Evolutionary conservation across 2,888 invertebrate genomes (phyloP).

Genomic region (Tridacna gigas): DNA sequence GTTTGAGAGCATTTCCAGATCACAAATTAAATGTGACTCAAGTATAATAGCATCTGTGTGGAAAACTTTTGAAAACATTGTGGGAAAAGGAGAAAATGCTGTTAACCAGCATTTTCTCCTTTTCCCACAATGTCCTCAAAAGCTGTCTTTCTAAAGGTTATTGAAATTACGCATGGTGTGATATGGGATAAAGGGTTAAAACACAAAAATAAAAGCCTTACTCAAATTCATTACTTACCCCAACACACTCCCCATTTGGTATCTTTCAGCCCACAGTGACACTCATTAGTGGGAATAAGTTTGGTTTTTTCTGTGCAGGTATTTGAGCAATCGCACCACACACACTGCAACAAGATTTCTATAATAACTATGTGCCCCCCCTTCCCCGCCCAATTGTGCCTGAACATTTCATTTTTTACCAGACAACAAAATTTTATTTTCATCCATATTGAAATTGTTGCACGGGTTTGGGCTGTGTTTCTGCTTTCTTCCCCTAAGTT

Average conservation of each 20-base stretch:
- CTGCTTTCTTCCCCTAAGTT: too few species aligned
- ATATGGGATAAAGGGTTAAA: not conserved
- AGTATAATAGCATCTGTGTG: too few species aligned
- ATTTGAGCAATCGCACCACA: conserved; percentile 72
- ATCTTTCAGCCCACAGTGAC: conserved; percentile 73
- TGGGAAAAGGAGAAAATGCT: conserved; percentile 17
- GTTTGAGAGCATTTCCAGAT: too few species aligned
- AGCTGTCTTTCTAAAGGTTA: not conserved
- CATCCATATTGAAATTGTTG: too few species aligned
- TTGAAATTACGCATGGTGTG: not conserved
- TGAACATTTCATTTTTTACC: too few species aligned
- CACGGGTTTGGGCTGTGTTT: too few species aligned
- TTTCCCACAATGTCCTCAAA: not conserved
- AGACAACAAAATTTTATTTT: too few species aligned
- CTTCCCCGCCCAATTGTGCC: too few species aligned
- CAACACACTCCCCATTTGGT: conserved; percentile 81
- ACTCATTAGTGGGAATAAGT: conserved; percentile 70
- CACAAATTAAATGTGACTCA: too few species aligned
- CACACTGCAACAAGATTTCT: conserved; percentile 74
- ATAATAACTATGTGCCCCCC: too few species aligned
- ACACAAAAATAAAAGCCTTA: not conserved
- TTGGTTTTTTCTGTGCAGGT: conserved; percentile 69
- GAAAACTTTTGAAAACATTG: conserved; percentile 1
- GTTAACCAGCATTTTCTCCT: conserved; percentile 4
- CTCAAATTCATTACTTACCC: conserved; percentile 64